Evolutionary conservation across 2,888 invertebrate species (phyloP), one percentile per base, ranked within the genome.

Genomic region (Eupithecia pulchellata): DNA sequence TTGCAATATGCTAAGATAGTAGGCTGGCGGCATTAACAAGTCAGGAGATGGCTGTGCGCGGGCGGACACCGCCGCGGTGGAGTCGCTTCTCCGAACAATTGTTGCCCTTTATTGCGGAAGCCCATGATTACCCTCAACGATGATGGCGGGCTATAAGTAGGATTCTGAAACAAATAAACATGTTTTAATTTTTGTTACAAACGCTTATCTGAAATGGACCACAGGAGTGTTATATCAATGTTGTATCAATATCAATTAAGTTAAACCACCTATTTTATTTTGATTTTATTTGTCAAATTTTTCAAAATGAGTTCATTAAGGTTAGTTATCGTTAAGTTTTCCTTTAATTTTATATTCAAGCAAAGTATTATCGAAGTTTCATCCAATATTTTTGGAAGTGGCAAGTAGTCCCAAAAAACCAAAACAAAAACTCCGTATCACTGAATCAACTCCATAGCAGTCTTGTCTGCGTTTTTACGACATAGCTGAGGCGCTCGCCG

Each of bases 1-100:
- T 91, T 91, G 93, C 93, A 94, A 93, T 94, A 93, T 93, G 94
- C 93, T 94, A 93, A 94, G 94, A 93, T 91, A 92, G 93, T 90
- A 92, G 91, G 90, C 91, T 89, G 89, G 82, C 82, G 84, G 89
- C 90, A 93, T 93, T 93, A 94, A 93, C 92, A 92, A 93, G 93
- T 93, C 93, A 93, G 87, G 87, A 92, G 94, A 91, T 92, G 91
- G 91, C 87, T 87, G 90, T 87, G 86, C 89, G 82, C 84, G 81
- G 81, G 77, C 75, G 86, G 78, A 75, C 74, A 81, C 73, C 8
- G 75, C 39, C 61, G 29, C 58, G 1, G 77, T 87, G 77, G 91
- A 93, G 88, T 69, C 63, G 79, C 8, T 17, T 64, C 11, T 34
- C 0, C 4, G 20, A 20, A 20, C 0, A 47, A 47, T 47, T 20